phyloP scores from a whole-genome alignment of 2,113 vertebrate genomes.

The Callospermophilus lateralis region DNA sequence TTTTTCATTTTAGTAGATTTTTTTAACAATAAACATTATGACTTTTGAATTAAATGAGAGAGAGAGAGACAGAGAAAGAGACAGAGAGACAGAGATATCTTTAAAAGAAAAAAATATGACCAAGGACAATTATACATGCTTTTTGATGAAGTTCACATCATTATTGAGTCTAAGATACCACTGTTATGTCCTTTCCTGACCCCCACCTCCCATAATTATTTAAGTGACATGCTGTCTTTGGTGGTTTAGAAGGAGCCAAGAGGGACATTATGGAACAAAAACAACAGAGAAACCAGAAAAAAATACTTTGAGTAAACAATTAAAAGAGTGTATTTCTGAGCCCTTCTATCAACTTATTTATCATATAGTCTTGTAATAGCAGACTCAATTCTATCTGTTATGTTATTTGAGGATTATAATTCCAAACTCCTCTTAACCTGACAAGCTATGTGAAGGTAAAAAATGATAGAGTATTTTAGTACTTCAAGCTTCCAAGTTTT shows the following conservation, averaged over 20 bases:
- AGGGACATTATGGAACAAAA: not conserved
- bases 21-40: not conserved
- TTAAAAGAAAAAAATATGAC: not conserved
- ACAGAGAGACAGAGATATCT: not conserved
- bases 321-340: not conserved
- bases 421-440: not conserved
- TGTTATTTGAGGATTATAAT: slow-evolving; percentile 17
- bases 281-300: not conserved
- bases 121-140: not conserved
- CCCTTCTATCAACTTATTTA: not conserved
- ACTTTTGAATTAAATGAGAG: slow-evolving; percentile 16
- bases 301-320: slow-evolving; percentile 27
- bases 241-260: not conserved
- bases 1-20: slow-evolving; percentile 20
- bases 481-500: not conserved
- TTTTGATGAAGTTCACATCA: not conserved
- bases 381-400: not conserved
- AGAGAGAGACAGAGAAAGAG: not conserved
- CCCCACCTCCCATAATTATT: not conserved
- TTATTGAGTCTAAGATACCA: accelerated
- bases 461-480: not conserved
- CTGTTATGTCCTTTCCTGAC: not conserved
- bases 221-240: not conserved
- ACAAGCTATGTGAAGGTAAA: not conserved
- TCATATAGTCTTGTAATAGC: not conserved